phyloP scores from a whole-genome alignment of 2,113 vertebrate genomes.

The Lagopus muta region DNA sequence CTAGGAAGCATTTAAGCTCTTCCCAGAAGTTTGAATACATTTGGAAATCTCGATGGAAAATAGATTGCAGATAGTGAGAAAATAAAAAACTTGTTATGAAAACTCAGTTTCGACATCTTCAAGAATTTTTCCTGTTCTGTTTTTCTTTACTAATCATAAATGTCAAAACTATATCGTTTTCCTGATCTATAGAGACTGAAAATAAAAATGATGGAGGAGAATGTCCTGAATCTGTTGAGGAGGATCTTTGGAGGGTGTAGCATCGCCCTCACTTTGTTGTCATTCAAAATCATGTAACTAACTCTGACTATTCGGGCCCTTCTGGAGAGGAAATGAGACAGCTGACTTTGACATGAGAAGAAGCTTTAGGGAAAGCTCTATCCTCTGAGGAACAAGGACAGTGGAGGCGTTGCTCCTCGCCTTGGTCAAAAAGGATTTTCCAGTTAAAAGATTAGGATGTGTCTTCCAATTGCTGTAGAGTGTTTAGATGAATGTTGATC shows the following conservation, averaged over 20 bases:
- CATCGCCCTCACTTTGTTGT: background rate
- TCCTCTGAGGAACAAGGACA: background rate
- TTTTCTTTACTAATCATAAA: background rate
- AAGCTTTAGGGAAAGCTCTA: background rate
- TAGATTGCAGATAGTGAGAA: background rate
- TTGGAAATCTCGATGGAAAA: background rate
- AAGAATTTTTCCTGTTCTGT: background rate
- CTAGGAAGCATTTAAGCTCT: background rate
- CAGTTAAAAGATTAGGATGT: background rate
- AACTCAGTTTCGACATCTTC: background rate
- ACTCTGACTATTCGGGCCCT: background rate
- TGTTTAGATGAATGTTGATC: background rate
- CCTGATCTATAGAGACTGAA: background rate
- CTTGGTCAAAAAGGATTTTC: background rate
- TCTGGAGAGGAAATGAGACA: background rate
- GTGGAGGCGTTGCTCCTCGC: fast-evolving
- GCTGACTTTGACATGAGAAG: fast-evolving
- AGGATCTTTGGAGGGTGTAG: background rate
- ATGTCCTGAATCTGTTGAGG: background rate
- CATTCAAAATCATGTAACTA: background rate
- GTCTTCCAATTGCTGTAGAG: background rate
- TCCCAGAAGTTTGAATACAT: background rate
- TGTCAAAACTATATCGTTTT: background rate
- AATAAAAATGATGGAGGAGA: background rate
- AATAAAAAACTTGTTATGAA: background rate